Evolutionary conservation across 2,797 vertebrate species (phyloP), one percentile per base, ranked within the genome.

Genomic region (Chloroceryle amazona): DNA sequence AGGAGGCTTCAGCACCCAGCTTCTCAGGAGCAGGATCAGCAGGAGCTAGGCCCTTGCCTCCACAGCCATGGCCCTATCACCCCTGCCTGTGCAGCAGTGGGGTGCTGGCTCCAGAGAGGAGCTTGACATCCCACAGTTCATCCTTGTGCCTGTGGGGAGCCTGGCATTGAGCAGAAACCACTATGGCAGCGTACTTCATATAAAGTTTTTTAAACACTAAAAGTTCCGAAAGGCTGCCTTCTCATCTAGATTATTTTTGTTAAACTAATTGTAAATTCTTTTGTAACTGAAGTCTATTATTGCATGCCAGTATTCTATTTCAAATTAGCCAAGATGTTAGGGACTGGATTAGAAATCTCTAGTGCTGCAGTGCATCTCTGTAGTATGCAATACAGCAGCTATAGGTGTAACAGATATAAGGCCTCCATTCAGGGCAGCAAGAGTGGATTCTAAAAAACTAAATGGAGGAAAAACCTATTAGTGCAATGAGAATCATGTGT

Each of bases 1-100:
- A 85, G 28, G 41, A 79, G 21, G 28, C 12, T 9, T 2, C 26
- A 60, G 49, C 11, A 65, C 33, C 31, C 0, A 0, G 31, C n/a
- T 74, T 57, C 0, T 0, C 35, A 61, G 51, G 21, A 68, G 5
- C 1, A 0, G 11, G 47, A 2, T 37, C 42, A 49, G 33, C 25
- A 54, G 39, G 14, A 74, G 37, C 16, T 5, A 41, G 41, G 21
- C 2, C 26, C 3, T 55, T 63, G 67, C 4, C 60, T 5, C 28
- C 3, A 4, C 6, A 3, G 17, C 28, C 39, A 6, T 33, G 1
- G 0, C 12, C 17, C 52, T 1, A 1, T 33, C 55, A 55, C 5
- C 28, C 13, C 23, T 49, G 17, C 46, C 75, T 33, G 8, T 22
- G 66, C 4, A 1, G n/a, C 7, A 1, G 17, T 1, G 2, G 9